These are phyloP conservation scores for Carettochelys insculpta DNA, from an alignment of 2,113 vertebrate species.

Conservation along the genomic window DNA sequence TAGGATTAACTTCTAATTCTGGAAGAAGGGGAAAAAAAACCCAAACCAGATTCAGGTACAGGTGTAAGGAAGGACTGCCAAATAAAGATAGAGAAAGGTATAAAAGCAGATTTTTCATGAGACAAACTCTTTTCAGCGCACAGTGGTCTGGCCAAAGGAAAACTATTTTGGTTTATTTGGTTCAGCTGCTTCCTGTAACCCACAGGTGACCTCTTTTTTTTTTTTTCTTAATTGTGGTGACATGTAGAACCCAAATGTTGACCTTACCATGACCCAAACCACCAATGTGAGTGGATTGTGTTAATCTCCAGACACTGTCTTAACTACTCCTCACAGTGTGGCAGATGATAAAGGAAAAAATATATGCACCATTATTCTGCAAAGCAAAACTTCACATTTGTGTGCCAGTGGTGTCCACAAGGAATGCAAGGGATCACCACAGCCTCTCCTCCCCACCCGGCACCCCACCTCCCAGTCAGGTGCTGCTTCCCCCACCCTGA, in stretches of 20 bases:
- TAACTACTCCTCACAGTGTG: background rate
- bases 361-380: background rate
- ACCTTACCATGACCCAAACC: background rate
- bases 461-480: too few species aligned
- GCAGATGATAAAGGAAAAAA: background rate
- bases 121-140: background rate
- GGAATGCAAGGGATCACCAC: too few species aligned
- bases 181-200: background rate
- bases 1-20: background rate
- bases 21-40: background rate
- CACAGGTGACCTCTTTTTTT: rapidly evolving
- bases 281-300: background rate
- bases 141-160: background rate
- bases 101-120: background rate
- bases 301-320: background rate
- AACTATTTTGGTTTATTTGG: background rate
- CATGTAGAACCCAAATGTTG: rapidly evolving
- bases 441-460: too few species aligned
- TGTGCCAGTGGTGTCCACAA: too few species aligned
- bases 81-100: background rate
- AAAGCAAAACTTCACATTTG: background rate
- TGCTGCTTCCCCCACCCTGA: too few species aligned
- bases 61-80: background rate
- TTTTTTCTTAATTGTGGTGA: background rate
- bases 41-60: background rate